A percentile compares a stretch with the other conserved stretches of the same genome.
These are phyloP conservation scores for Labeo catla DNA, from an alignment of 2,113 vertebrate species.

Conservation along the genomic window DNA sequence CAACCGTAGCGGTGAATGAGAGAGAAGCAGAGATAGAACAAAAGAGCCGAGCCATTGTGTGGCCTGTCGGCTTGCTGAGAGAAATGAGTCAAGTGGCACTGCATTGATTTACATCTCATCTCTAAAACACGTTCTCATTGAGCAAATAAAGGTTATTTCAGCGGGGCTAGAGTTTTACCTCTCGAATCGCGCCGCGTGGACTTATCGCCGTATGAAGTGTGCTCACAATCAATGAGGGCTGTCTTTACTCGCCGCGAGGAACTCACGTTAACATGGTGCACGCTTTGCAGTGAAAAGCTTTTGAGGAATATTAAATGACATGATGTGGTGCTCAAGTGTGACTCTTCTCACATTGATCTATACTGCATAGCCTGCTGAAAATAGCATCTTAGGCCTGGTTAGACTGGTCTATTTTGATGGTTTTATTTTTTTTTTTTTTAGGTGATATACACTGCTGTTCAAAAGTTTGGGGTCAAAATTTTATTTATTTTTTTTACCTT, in stretches of 20 bases:
- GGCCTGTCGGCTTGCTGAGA: slow-evolving; percentile 20
- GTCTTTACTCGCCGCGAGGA: background rate
- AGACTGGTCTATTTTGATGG: background rate
- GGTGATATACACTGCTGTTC: no score
- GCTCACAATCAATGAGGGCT: slow-evolving; percentile 7
- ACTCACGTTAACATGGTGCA: background rate
- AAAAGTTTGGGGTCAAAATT: no score
- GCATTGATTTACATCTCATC: slow-evolving; percentile 74
- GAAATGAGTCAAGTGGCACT: slow-evolving; percentile 50
- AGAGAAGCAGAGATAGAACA: background rate
- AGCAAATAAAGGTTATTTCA: slow-evolving; percentile 74
- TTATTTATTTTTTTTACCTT: no score
- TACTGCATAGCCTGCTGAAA: background rate
- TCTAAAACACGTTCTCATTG: slow-evolving; percentile 71
- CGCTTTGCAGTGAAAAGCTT: background rate
- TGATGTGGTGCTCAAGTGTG: background rate
- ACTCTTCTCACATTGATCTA: background rate
- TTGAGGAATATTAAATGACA: background rate
- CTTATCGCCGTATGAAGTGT: background rate
- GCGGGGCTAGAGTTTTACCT: slow-evolving; percentile 46
- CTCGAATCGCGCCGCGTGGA: background rate
- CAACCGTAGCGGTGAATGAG: background rate
- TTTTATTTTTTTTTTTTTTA: no score
- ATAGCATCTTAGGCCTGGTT: background rate
- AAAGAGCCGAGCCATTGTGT: slow-evolving; percentile 1